Evolutionary conservation across 2,888 invertebrate species (phyloP), one percentile per base, ranked within the genome.

Genomic region (Tuberolachnus salignus): DNA sequence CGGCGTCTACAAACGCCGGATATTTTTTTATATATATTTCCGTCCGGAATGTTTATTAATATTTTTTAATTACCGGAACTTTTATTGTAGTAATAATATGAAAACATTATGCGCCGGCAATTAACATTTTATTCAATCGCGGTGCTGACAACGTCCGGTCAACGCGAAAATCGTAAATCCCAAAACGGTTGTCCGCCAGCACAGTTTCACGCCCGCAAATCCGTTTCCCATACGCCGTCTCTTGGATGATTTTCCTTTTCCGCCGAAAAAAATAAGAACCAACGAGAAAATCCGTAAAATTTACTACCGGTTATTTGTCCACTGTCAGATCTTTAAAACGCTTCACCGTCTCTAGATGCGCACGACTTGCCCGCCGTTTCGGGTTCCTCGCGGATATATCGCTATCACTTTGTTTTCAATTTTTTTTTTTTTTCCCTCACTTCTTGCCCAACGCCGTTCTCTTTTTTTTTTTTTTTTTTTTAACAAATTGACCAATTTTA

Each of bases 401-500:
- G 42, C 78, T 21, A 69, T 21, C 78, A 59, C 69, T 78, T 78
- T 78, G 66, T 78, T 78, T 78, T 78, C 78, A 78, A 69, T 78
- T 78, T 69, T 69, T 72, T 73, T 34, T 46, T 23, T 51, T 57
- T 53, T 46, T 66, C 11, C n/a, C n/a, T n/a, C 34, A 34, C 34
- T 6, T 34, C 10, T 26, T 59, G 49, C n/a, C 3, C 19, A 34
- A 26, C 57, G 57, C n/a, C 75, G 75, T 67, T 66, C 44, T 44
- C 19, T 19, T 23, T 8, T 26, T 6, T 6, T 42, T 49, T 49
- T 19, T 26, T 10, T 19, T 49, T 10, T 59, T 49, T 46, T 66
- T 46, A 69, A 78, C 78, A 78, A 78, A 78, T 78, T 61, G 69
- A 51, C 69, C 69, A 69, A 69, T 78, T 78, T 69, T 69, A 69